A percentile compares a stretch with the other conserved stretches of the same genome.
These are phyloP conservation scores for Crossoptilon crossoptilon DNA, from an alignment of 2,797 vertebrate species.

Conservation along the genomic window DNA sequence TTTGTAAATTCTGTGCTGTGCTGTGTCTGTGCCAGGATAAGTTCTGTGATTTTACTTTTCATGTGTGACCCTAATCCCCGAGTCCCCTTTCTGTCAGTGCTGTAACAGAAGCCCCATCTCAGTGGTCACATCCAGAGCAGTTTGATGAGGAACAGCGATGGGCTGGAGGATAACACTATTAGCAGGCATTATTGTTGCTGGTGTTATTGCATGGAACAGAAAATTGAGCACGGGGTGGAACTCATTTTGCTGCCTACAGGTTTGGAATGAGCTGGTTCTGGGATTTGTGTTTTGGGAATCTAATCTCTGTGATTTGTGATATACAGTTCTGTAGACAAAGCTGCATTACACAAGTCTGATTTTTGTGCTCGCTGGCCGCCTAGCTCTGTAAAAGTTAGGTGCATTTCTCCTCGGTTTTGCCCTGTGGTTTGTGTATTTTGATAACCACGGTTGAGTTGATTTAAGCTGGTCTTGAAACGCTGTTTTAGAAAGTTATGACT, in stretches of 20 bases:
- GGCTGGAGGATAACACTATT: not conserved
- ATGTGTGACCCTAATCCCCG: not conserved
- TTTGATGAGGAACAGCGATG: not conserved
- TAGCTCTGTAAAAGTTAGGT: not conserved
- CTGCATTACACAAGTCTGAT: accelerated
- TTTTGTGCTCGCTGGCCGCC: not conserved
- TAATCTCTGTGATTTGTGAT: not conserved
- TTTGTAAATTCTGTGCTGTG: not conserved
- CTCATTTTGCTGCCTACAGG: not conserved
- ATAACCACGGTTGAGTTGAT: not conserved
- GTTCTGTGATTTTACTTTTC: not conserved
- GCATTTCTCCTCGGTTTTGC: not conserved
- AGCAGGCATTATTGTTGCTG: not conserved
- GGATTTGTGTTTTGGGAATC: not conserved
- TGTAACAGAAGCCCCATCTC: not conserved
- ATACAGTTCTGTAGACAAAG: not conserved
- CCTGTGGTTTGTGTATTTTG: not conserved
- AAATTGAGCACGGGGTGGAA: not conserved
- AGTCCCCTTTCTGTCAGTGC: not conserved
- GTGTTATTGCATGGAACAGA: not conserved
- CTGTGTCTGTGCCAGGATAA: not conserved
- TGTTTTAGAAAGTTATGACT: not conserved
- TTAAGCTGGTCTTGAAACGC: not conserved
- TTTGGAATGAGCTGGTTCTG: not conserved
- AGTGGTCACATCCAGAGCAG: accelerated